Conservation (phyloP, 2,113 vertebrate species). For the Isurus oxyrinchus region DNA sequence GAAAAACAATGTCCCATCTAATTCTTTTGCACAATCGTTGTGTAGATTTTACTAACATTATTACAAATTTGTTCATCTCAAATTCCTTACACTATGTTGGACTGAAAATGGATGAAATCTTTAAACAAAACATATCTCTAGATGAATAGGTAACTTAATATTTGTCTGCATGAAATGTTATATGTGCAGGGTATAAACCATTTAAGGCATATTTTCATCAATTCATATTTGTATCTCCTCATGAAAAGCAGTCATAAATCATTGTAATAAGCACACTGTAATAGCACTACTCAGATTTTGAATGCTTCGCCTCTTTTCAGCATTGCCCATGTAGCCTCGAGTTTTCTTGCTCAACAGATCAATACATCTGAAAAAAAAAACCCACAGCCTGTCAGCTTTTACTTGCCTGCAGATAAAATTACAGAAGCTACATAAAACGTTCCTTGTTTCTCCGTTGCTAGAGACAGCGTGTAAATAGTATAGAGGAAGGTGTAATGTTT, state of each 20-base stretch:
- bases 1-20: slow-evolving; percentile 1
- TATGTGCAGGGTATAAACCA: not conserved
- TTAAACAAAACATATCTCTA: not conserved
- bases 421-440: slow-evolving; percentile 25
- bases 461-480: slow-evolving; percentile 24
- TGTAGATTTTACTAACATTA: not conserved
- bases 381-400: slow-evolving; percentile 20
- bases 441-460: slow-evolving; percentile 35
- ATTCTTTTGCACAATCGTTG: not conserved
- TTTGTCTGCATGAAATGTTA: not conserved
- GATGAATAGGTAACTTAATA: not conserved
- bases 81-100: not conserved
- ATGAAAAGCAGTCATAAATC: slow-evolving; percentile 20
- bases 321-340: not conserved
- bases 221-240: not conserved
- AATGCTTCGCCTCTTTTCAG: not conserved
- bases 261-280: slow-evolving; percentile 4
- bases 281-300: not conserved
- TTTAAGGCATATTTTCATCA: slow-evolving; percentile 14
- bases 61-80: not conserved
- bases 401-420: slow-evolving; percentile 30
- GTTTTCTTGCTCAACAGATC: slow-evolving; percentile 19
- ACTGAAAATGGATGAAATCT: not conserved
- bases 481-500: slow-evolving; percentile 35
- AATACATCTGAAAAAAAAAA: slow-evolving; percentile 10